Conservation (phyloP, 2,113 vertebrate species). For the Actenoides lindsayi region DNA sequence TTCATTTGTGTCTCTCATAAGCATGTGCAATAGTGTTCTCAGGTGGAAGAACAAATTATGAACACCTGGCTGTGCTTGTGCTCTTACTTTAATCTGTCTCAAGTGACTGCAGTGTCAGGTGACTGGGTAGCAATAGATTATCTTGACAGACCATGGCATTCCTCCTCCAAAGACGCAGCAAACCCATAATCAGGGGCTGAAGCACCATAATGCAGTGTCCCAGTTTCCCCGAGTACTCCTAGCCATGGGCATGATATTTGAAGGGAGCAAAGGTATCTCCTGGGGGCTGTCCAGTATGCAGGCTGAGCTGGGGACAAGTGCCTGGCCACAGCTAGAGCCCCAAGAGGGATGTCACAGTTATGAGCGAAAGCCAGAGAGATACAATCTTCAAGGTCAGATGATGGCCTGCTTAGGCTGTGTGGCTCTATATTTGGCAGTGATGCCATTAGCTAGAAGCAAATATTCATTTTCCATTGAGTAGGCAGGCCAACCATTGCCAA, state of each 20-base stretch:
- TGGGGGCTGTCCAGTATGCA: background rate
- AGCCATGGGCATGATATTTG: fast-evolving
- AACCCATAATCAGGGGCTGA: background rate
- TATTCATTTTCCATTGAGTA: background rate
- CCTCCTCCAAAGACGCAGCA: background rate
- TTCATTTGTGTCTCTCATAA: background rate
- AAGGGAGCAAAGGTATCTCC: background rate
- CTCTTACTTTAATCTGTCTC: background rate
- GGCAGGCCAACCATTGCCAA: background rate
- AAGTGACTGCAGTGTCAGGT: background rate
- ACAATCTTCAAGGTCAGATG: background rate
- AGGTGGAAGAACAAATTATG: background rate
- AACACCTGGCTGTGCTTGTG: background rate
- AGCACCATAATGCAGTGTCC: background rate
- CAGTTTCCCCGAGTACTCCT: background rate
- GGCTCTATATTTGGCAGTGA: slow-evolving; percentile 6
- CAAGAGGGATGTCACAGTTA: background rate
- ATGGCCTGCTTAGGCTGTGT: background rate
- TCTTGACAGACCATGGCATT: background rate
- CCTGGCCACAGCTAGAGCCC: background rate
- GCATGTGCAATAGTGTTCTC: background rate
- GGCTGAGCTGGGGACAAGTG: fast-evolving
- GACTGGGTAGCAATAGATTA: background rate
- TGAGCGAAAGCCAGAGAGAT: background rate
- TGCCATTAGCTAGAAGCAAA: background rate